Evolutionary conservation across 2,113 vertebrate genomes (phyloP).

Genomic region (Eptesicus fuscus): DNA sequence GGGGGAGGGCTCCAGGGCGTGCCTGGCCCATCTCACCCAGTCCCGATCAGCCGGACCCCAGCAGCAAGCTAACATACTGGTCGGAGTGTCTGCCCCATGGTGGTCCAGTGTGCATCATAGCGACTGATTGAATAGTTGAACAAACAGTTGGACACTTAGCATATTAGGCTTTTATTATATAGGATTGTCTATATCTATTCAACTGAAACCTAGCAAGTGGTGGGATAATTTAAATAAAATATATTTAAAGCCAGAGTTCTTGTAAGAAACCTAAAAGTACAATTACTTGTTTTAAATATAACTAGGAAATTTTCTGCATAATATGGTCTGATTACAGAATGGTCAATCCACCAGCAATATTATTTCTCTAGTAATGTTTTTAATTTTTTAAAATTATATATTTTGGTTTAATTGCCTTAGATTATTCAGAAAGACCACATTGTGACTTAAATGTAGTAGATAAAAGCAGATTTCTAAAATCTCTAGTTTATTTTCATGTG

Average conservation of each 20-base stretch:
- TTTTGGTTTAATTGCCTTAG: not conserved
- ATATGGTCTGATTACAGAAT: not conserved
- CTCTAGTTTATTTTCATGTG: not conserved
- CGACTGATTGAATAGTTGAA: too few relatives aligned
- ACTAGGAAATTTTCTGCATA: not conserved
- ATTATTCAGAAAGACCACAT: not conserved
- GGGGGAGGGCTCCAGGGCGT: too few relatives aligned
- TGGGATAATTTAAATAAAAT: slow-evolving; percentile 12
- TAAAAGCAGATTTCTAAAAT: not conserved
- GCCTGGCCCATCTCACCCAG: too few relatives aligned
- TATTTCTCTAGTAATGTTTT: not conserved
- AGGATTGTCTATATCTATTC: not conserved
- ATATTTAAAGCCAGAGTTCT: not conserved
- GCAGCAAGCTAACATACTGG: too few relatives aligned
- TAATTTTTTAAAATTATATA: not conserved
- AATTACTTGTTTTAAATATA: not conserved
- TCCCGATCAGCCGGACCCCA: too few relatives aligned
- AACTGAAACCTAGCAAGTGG: not conserved
- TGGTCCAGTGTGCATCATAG: too few relatives aligned
- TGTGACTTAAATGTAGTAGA: not conserved
- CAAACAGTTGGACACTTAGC: too few relatives aligned
- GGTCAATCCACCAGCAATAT: not conserved
- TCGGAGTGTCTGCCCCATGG: too few relatives aligned
- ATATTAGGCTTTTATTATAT: too few relatives aligned
- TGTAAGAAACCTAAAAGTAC: not conserved